Percentiles rank a stretch among this genome's conserved stretches.
These are phyloP conservation scores for Dolichomitus sp. DNA, from an alignment of 2,888 invertebrate genomes.

Conservation along the genomic window DNA sequence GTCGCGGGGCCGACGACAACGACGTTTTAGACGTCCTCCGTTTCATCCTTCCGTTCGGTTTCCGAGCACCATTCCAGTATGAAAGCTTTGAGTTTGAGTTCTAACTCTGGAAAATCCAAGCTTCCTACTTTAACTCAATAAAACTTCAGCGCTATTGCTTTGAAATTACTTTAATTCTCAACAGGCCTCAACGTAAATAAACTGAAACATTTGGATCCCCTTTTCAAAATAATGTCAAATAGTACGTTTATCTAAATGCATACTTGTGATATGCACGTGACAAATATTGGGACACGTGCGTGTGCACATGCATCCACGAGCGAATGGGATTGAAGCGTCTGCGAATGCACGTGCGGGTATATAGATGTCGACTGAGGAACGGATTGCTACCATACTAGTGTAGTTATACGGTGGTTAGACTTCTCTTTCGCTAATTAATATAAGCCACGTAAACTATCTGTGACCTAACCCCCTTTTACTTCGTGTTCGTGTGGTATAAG, in stretches of 20 bases:
- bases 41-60: conserved; percentile 5
- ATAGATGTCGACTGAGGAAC: neutral
- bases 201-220: neutral
- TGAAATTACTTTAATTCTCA: neutral
- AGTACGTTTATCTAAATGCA: neutral
- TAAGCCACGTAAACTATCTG: conserved; percentile 49
- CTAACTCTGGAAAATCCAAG: neutral
- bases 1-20: conserved; percentile 18
- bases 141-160: neutral
- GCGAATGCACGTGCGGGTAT: neutral
- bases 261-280: neutral
- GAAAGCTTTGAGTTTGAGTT: conserved; percentile 13
- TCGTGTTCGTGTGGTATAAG: neutral
- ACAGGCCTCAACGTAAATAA: neutral
- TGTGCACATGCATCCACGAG: neutral
- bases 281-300: conserved; percentile 15
- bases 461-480: conserved; percentile 21
- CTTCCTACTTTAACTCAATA: conserved; percentile 9
- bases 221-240: neutral
- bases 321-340: neutral
- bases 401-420: conserved; percentile 14
- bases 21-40: neutral
- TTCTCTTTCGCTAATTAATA: conserved; percentile 65
- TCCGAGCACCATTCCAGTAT: neutral
- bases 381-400: neutral